Percentiles rank a stretch among this genome's conserved stretches.
These are phyloP conservation scores for Lasioglossum calceatum DNA, from an alignment of 2,888 invertebrate genomes.

Conservation along the genomic window DNA sequence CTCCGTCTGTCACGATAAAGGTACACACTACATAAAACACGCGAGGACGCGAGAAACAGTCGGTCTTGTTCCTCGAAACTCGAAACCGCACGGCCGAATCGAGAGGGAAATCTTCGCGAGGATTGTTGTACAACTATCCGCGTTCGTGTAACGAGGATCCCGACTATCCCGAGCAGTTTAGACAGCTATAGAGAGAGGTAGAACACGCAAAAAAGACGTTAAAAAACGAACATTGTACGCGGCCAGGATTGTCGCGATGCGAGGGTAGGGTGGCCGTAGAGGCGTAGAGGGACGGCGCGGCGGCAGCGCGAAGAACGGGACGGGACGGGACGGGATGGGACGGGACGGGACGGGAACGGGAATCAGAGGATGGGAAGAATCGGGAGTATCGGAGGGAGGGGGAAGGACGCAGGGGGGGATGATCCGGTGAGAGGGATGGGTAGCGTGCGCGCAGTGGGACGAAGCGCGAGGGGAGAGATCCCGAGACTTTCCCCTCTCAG, in stretches of 20 bases:
- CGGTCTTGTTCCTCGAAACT: conserved; percentile 31
- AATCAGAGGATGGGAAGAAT: conserved; percentile 54
- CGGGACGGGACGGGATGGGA: conserved; percentile 37
- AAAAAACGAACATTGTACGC: conserved; percentile 64
- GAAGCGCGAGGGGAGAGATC: conserved; percentile 51
- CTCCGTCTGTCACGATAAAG: background rate
- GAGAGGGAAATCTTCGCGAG: conserved; percentile 9
- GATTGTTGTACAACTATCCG: conserved; percentile 3
- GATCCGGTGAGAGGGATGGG: conserved; percentile 53
- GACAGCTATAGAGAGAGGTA: conserved; percentile 48
- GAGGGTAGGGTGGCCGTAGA: conserved; percentile 60
- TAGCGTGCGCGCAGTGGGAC: conserved; percentile 44
- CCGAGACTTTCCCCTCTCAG: conserved; percentile 68
- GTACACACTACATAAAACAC: too few species aligned
- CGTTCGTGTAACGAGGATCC: conserved; percentile 28
- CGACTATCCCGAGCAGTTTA: conserved; percentile 23
- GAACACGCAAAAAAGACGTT: conserved; percentile 58
- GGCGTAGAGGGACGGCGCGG: conserved; percentile 43
- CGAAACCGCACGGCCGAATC: conserved; percentile 6
- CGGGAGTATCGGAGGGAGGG: conserved; percentile 47
- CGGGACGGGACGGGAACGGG: conserved; percentile 28
- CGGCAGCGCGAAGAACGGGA: conserved; percentile 50
- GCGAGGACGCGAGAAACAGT: conserved; percentile 21
- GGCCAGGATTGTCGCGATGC: conserved; percentile 60
- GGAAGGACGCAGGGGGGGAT: conserved; percentile 49